phyloP scores from a whole-genome alignment of 2,888 invertebrate species.

The Rhyacophila evoluta region DNA sequence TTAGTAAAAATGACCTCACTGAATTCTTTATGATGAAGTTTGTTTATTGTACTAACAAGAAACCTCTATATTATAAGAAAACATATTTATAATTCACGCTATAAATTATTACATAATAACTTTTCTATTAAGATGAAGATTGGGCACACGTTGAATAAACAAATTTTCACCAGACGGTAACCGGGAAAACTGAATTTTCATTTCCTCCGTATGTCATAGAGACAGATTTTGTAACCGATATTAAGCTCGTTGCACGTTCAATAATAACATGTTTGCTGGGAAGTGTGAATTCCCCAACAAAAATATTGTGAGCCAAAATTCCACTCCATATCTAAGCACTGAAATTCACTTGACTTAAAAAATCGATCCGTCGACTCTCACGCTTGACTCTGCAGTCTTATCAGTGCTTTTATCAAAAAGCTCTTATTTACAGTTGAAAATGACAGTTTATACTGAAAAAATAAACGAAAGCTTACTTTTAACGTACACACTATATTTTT shows the following conservation, averaged over 20 bases:
- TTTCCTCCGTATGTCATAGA: not conserved
- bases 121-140: not conserved
- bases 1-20: too few species aligned
- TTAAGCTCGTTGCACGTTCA: not conserved
- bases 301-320: not conserved
- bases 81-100: not conserved
- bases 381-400: not conserved
- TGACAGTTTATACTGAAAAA: not conserved
- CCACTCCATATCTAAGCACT: not conserved
- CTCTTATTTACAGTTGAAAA: not conserved
- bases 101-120: constrained; percentile 13
- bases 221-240: not conserved
- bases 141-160: constrained; percentile 21
- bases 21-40: too few species aligned
- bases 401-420: constrained; percentile 12
- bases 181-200: not conserved
- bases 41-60: not conserved
- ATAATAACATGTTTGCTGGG: too few species aligned
- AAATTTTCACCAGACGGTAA: constrained; percentile 19
- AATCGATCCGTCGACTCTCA: not conserved
- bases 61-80: not conserved
- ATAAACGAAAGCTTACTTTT: too few species aligned
- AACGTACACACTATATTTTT: too few species aligned
- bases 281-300: too few species aligned
- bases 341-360: constrained; percentile 6